Evolutionary conservation across 2,888 invertebrate species (phyloP), one percentile per base, ranked within the genome.

Genomic region (Stramonita haemastoma): DNA sequence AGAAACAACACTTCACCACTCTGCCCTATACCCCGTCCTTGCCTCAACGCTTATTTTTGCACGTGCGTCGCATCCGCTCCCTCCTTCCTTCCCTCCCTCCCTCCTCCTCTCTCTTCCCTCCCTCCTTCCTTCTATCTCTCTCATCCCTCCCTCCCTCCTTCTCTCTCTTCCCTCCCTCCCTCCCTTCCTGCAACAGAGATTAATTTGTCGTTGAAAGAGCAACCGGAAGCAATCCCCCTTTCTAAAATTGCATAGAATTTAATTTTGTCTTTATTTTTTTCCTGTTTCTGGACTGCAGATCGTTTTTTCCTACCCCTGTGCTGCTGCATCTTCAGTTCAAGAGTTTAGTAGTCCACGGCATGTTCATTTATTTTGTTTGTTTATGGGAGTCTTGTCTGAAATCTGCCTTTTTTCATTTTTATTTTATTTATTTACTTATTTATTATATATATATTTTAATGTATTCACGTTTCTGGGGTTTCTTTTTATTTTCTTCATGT

Each of bases 161-260:
- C 70, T 26, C 0, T 13, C 70, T 26, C 4, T 6, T n/a, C n/a
- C 13, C 1, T n/a, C 73, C n/a, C 29, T n/a, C 73, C 26, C 11
- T 73, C n/a, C n/a, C n/a, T 26, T 15, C 13, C 60, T 1, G 15
- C 73, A 26, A 13, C 73, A 73, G 73, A 29, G 73, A 73, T 73
- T 73, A 73, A 73, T 73, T 73, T 73, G 73, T n/a, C n/a, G 73
- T 73, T 73, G 73, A 73, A 73, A 73, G 73, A 73, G 73, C 73
- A 73, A 73, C 73, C 73, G 73, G 73, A 73, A 73, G 73, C 73
- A 73, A 73, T 73, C 73, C 26, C 26, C 73, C 22, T 5, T 73
- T n/a, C 60, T n/a, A 11, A 73, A 73, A n/a, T n/a, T 22, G 73
- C 73, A 73, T 73, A 11, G 11, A 73, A 73, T 73, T 73, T 29